A percentile compares a stretch with the other conserved stretches of the same genome.
Evolutionary conservation across 1,140 invertebrate genomes (phyloP).

Genomic region (Archivesica marissinica): DNA sequence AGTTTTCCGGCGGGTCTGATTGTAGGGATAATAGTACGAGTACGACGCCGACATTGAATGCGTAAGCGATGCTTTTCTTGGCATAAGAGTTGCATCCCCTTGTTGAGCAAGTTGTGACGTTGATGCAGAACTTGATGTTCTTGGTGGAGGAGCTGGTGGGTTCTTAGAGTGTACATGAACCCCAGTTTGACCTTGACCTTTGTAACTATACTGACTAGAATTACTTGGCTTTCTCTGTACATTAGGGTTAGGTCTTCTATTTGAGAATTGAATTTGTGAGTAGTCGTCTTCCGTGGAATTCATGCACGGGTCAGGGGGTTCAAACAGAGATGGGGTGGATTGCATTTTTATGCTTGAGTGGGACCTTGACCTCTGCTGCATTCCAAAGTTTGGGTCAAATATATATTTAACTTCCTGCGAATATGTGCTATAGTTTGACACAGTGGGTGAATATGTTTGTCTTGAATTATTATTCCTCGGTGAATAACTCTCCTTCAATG

Average conservation of each 20-base stretch:
- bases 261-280: conserved; percentile 58
- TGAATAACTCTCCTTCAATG: neutral
- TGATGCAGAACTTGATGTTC: conserved; percentile 27
- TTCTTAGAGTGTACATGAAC: conserved; percentile 18
- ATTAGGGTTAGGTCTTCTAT: conserved; percentile 3
- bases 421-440: conserved; percentile 66
- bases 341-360: conserved; percentile 43
- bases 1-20: conserved; percentile 44
- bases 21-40: conserved; percentile 31
- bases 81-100: conserved; percentile 36
- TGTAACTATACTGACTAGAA: conserved; percentile 54
- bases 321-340: conserved; percentile 38
- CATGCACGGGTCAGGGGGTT: neutral
- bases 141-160: conserved; percentile 54
- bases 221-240: conserved; percentile 55
- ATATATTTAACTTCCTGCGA: conserved; percentile 68
- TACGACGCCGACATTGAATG: conserved; percentile 58
- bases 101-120: conserved; percentile 36
- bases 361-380: conserved; percentile 52
- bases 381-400: conserved; percentile 61
- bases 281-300: conserved; percentile 59
- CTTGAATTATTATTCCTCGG: conserved; percentile 25
- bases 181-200: conserved; percentile 1
- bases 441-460: conserved; percentile 37
- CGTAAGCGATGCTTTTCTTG: conserved; percentile 7